Percentiles rank a stretch among this genome's conserved stretches.
Conservation (phyloP, 2,113 vertebrate genomes). For the Cynopterus brachyotis region DNA sequence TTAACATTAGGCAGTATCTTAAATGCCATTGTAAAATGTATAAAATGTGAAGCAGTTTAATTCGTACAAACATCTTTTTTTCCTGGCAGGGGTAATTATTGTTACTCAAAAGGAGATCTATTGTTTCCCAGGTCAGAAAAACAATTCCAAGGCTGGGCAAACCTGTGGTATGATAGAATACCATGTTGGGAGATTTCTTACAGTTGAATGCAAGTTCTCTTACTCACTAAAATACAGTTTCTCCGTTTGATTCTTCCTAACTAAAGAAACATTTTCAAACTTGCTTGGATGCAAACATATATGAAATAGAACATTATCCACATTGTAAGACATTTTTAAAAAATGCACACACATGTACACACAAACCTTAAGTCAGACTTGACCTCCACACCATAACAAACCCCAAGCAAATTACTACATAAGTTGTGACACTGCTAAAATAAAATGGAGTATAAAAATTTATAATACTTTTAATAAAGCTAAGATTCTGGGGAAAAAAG, state of each 20-base stretch:
- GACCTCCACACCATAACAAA: not conserved
- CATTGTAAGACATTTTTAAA: not conserved
- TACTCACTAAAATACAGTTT: not conserved
- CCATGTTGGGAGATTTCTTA: not conserved
- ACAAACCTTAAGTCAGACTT: not conserved
- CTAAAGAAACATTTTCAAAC: not conserved
- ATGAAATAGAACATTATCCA: not conserved
- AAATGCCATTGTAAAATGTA: not conserved
- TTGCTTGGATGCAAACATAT: not conserved
- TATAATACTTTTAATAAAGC: not conserved
- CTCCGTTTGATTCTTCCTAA: not conserved
- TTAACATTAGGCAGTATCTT: not conserved
- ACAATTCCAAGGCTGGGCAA: not conserved
- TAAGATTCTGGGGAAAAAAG: not conserved
- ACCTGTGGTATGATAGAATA: not conserved
- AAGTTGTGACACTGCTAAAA: not conserved
- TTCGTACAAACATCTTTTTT: not conserved
- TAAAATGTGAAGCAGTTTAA: not conserved
- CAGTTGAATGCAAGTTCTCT: not conserved
- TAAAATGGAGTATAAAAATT: not conserved
- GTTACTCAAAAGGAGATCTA: too few relatives aligned
- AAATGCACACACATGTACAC: not conserved
- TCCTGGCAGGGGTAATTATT: too few relatives aligned
- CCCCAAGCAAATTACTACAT: not conserved
- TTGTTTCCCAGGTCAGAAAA: not conserved